Evolutionary conservation across 2,113 vertebrate genomes (phyloP).

Genomic region (Pardalotus punctatus): DNA sequence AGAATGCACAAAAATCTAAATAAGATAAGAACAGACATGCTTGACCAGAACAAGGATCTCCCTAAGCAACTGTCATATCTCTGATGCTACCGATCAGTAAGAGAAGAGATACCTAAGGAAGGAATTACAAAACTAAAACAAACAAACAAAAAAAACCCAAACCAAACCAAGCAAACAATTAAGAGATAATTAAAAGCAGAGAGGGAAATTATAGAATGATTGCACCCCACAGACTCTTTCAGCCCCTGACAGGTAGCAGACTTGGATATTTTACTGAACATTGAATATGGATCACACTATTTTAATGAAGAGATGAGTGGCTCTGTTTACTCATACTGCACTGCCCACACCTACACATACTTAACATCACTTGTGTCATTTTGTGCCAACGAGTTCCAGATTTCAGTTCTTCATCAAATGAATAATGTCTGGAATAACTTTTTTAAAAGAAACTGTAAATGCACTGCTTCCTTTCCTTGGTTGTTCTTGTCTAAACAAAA

Average conservation of each 20-base stretch:
- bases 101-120: neutral
- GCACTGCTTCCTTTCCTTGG: neutral
- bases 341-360: neutral
- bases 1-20: neutral
- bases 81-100: neutral
- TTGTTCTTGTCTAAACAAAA: neutral
- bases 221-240: neutral
- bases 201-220: neutral
- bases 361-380: neutral
- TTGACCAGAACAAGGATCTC: neutral
- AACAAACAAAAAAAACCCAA: neutral
- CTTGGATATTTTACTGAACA: neutral
- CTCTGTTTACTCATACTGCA: fast-evolving
- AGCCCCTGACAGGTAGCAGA: neutral
- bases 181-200: neutral
- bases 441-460: neutral
- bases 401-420: neutral
- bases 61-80: neutral
- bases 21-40: neutral
- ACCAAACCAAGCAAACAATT: fast-evolving
- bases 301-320: neutral
- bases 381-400: neutral
- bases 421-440: fast-evolving
- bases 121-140: neutral
- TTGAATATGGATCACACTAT: neutral